phyloP scores from a whole-genome alignment of 2,797 vertebrate species.

The Propithecus perrieri region DNA sequence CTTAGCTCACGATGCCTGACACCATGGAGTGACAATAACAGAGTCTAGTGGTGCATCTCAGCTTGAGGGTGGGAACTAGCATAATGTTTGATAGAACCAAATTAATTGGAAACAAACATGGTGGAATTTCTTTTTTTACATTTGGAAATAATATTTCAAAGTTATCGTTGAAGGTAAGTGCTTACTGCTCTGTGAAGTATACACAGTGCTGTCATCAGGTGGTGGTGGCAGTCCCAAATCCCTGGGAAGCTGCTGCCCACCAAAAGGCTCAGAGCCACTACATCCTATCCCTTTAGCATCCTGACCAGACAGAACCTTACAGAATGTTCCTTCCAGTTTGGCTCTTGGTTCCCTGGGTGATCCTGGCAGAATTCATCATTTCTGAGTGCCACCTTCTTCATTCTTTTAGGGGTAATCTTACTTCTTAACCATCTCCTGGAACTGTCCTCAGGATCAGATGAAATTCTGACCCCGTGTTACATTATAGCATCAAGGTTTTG shows the following conservation, averaged over 20 bases:
- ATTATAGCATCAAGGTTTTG: not conserved
- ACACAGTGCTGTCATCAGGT: not conserved
- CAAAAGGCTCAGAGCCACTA: not conserved
- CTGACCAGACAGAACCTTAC: not conserved
- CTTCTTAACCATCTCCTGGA: not conserved
- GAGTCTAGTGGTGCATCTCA: not conserved
- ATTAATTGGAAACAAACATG: not conserved
- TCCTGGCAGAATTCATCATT: not conserved
- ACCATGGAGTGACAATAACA: not conserved
- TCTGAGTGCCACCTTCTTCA: not conserved
- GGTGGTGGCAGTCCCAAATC: not conserved
- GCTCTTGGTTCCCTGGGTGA: not conserved
- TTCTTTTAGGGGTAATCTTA: not conserved
- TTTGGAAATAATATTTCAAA: not conserved
- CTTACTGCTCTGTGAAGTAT: not conserved
- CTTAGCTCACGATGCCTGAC: not conserved
- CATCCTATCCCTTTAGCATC: not conserved
- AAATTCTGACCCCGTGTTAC: not conserved
- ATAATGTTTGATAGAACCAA: not conserved
- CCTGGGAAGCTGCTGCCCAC: not conserved
- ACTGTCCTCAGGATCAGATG: not conserved
- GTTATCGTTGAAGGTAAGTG: not conserved
- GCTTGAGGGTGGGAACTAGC: not conserved
- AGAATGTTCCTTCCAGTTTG: not conserved
- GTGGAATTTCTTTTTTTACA: not conserved